A percentile compares a stretch with the other conserved stretches of the same genome.
Evolutionary conservation across 2,113 vertebrate species (phyloP).

Genomic region (Dendrocopos noguchii): DNA sequence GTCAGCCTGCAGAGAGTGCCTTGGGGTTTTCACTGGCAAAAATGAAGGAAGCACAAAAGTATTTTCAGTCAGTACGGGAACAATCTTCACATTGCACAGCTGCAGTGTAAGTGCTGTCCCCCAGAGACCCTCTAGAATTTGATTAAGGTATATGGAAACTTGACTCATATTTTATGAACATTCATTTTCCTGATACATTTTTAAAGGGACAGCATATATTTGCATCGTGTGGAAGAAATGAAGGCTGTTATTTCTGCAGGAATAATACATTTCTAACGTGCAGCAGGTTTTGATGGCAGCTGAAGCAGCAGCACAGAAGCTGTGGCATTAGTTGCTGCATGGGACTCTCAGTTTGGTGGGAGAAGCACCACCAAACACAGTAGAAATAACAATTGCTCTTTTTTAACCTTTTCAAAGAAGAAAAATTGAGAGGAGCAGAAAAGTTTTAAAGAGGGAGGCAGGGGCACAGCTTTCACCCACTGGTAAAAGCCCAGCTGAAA

Average conservation of each 20-base stretch:
- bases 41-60: slow-evolving; percentile 58
- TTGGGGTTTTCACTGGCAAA: slow-evolving; percentile 25
- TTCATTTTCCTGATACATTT: slow-evolving; percentile 52
- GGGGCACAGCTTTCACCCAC: fast-evolving
- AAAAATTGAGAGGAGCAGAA: background rate
- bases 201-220: slow-evolving; percentile 55
- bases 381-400: background rate
- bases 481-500: background rate
- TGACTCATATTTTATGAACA: slow-evolving; percentile 52
- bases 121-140: slow-evolving; percentile 52
- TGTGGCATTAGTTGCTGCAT: background rate
- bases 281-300: slow-evolving; percentile 2
- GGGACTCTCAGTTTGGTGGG: background rate
- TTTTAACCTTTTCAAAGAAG: background rate
- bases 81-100: slow-evolving; percentile 47
- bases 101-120: slow-evolving; percentile 28
- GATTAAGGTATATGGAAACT: slow-evolving; percentile 48
- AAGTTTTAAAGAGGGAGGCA: background rate
- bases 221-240: slow-evolving; percentile 30
- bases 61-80: slow-evolving; percentile 60
- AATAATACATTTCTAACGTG: background rate
- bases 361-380: background rate
- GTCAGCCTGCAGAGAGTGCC: slow-evolving; percentile 45
- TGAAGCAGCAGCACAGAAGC: background rate
- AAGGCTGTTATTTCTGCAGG: slow-evolving; percentile 27